These are phyloP conservation scores for Mongoloraphidia duomilia DNA, from an alignment of 2,888 invertebrate species.

Conservation along the genomic window DNA sequence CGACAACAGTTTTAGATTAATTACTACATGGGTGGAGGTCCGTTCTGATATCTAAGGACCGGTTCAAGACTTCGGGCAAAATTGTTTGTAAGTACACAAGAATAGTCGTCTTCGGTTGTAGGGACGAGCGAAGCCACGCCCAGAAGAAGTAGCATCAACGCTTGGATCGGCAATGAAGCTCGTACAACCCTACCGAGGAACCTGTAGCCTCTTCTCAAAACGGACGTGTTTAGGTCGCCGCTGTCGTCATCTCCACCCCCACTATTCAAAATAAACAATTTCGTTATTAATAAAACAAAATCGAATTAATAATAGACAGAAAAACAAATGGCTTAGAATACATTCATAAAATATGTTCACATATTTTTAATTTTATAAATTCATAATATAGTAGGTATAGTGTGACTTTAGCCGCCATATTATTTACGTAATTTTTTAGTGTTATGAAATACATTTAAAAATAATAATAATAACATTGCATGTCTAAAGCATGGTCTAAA, in stretches of 20 bases:
- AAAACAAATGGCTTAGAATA: no score
- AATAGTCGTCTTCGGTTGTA: conserved; percentile 71
- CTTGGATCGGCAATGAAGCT: conserved; percentile 88
- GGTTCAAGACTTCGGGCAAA: conserved; percentile 75
- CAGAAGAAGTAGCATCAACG: conserved; percentile 79
- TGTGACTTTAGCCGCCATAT: no score
- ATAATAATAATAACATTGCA: no score
- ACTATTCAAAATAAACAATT: conserved; percentile 24
- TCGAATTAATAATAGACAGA: not conserved
- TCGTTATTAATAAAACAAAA: conserved; percentile 4
- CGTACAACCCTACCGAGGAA: conserved; percentile 82
- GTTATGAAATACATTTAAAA: no score
- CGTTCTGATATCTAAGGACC: conserved; percentile 79
- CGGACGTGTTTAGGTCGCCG: conserved; percentile 40
- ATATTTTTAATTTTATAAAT: no score
- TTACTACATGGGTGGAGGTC: conserved; percentile 75
- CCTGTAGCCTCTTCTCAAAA: conserved; percentile 59
- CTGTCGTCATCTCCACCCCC: conserved; percentile 37
- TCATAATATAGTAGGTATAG: no score
- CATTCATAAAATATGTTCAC: no score
- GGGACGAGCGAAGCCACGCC: conserved; percentile 89
- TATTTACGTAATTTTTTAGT: no score
- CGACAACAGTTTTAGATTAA: no score
- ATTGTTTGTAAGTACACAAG: conserved; percentile 72
- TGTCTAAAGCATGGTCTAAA: no score